Percentiles rank a stretch among this genome's conserved stretches.
Conservation (phyloP, 2,797 vertebrate species). For the Caiman crocodilus region DNA sequence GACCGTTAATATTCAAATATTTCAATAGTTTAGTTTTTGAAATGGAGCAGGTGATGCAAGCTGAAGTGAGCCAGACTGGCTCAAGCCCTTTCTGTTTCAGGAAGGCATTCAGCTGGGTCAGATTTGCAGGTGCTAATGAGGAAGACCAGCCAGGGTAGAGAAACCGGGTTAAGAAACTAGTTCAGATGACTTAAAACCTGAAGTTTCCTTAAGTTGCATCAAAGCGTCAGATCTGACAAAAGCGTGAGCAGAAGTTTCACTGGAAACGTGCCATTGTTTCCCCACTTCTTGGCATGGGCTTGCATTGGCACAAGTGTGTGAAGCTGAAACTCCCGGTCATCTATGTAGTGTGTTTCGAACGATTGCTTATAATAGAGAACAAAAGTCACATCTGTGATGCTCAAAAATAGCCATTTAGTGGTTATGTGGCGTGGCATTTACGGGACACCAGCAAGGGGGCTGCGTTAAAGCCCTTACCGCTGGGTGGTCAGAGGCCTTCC, state of each 20-base stretch:
- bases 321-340: not conserved
- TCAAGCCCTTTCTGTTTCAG: not conserved
- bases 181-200: not conserved
- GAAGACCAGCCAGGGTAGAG: not conserved
- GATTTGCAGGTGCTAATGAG: conserved; percentile 35
- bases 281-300: not conserved
- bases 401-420: not conserved
- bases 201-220: not conserved
- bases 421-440: conserved; percentile 30
- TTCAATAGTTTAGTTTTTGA: fast-evolving
- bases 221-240: not conserved
- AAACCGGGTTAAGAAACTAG: not conserved
- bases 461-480: conserved; percentile 44
- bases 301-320: not conserved
- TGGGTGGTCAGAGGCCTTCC: conserved; percentile 64
- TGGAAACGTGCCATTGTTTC: not conserved
- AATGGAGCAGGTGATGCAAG: fast-evolving
- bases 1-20: not conserved
- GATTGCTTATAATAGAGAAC: conserved; percentile 57
- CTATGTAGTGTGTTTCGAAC: not conserved
- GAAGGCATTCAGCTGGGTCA: not conserved
- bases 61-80: not conserved
- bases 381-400: conserved; percentile 61
- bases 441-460: conserved; percentile 53
- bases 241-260: not conserved